Conservation (phyloP, 2,888 invertebrate species). For the Pseudococcus viburni region DNA sequence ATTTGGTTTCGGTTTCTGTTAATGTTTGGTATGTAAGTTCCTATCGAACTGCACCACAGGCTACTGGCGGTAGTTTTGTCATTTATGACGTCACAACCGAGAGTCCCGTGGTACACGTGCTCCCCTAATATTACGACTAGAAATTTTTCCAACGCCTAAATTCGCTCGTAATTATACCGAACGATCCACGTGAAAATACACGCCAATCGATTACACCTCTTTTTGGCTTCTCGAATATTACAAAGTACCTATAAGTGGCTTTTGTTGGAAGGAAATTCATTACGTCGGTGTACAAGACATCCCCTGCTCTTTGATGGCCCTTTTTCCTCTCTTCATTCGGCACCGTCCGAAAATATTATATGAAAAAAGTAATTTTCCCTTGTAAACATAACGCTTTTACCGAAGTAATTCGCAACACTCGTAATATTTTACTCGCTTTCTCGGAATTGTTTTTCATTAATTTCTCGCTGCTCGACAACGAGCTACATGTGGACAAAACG, state of each 20-base stretch:
- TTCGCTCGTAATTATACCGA: not conserved
- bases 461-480: not conserved
- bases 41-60: too few relatives aligned
- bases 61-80: too few relatives aligned
- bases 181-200: too few relatives aligned
- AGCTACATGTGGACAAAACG: slow-evolving; percentile 5
- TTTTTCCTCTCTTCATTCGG: not conserved
- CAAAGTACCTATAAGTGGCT: not conserved
- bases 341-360: slow-evolving; percentile 8
- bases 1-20: too few relatives aligned
- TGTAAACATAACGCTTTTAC: slow-evolving; percentile 17
- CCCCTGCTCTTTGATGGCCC: not conserved
- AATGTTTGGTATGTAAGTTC: too few relatives aligned
- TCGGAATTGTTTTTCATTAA: slow-evolving; percentile 48
- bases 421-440: slow-evolving; percentile 28
- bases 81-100: too few relatives aligned
- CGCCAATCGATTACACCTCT: not conserved
- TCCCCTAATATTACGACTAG: not conserved
- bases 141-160: not conserved
- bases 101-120: too few relatives aligned
- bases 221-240: not conserved
- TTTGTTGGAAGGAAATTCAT: not conserved
- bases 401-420: not conserved
- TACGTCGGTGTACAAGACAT: not conserved
- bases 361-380: slow-evolving; percentile 35